A percentile compares a stretch with the other conserved stretches of the same genome.
These are phyloP conservation scores for Chaetorhynchus papuensis DNA, from an alignment of 2,113 vertebrate genomes.

Conservation along the genomic window DNA sequence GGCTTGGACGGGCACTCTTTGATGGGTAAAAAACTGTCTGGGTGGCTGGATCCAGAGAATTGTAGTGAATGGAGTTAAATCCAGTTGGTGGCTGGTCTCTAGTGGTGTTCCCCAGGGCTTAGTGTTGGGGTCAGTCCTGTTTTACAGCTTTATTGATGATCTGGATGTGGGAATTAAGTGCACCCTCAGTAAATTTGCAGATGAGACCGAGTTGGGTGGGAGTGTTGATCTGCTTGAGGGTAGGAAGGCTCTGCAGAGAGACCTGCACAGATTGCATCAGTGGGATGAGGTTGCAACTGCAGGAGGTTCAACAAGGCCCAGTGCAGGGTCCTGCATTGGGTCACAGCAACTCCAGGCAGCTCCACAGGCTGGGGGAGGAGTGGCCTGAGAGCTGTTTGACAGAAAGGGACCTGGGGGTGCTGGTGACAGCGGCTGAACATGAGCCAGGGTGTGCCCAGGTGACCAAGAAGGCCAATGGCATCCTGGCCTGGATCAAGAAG, in stretches of 20 bases:
- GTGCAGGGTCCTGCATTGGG: not conserved
- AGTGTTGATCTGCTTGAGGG: too few relatives aligned
- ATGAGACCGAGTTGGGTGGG: accelerated
- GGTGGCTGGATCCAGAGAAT: not conserved
- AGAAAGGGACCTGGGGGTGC: not conserved
- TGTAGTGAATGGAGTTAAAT: not conserved
- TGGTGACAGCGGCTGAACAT: not conserved
- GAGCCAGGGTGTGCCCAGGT: not conserved
- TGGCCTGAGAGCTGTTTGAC: not conserved
- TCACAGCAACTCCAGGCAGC: not conserved
- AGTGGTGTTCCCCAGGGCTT: not conserved
- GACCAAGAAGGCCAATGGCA: not conserved
- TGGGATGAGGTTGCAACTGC: not conserved
- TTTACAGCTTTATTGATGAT: not conserved
- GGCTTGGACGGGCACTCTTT: not conserved
- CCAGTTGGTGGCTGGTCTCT: too few relatives aligned
- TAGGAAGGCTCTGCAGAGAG: not conserved
- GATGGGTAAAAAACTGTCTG: not conserved
- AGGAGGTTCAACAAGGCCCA: not conserved
- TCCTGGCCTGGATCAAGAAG: not conserved
- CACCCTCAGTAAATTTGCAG: not conserved
- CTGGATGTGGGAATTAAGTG: not conserved
- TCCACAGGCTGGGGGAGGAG: too few relatives aligned
- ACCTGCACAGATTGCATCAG: not conserved
- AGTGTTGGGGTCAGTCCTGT: not conserved